phyloP scores from a whole-genome alignment of 2,113 vertebrate genomes.

The Theropithecus gelada region DNA sequence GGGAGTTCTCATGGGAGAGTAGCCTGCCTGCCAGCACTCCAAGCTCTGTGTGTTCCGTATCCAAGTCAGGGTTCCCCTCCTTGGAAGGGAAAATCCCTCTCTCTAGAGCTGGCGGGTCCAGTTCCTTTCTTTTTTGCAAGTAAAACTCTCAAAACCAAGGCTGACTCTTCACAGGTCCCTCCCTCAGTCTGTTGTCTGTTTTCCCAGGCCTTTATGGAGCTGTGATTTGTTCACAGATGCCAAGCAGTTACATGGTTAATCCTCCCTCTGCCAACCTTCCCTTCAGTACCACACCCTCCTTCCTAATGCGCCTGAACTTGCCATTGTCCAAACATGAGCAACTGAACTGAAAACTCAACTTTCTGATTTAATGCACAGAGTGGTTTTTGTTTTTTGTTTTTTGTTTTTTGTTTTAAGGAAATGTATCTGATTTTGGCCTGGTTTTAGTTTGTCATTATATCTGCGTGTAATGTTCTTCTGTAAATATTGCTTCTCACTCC shows the following conservation, averaged over 20 bases:
- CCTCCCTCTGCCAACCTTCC: neutral
- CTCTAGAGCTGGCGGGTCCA: neutral
- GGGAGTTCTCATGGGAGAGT: neutral
- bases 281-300: slow-evolving; percentile 48
- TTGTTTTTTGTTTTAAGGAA: neutral
- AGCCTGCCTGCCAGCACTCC: neutral
- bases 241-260: slow-evolving; percentile 52
- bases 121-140: neutral
- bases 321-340: slow-evolving; percentile 66
- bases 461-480: neutral
- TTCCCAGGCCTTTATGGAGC: slow-evolving; percentile 5
- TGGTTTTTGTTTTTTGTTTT: too few relatives aligned
- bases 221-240: slow-evolving; percentile 42
- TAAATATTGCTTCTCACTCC: neutral
- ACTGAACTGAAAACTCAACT: slow-evolving; percentile 59
- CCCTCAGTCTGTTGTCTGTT: neutral
- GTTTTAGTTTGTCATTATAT: slow-evolving; percentile 2
- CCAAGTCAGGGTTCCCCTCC: neutral
- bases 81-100: neutral
- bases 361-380: neutral
- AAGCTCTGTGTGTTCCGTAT: fast-evolving
- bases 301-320: slow-evolving; percentile 56
- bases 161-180: neutral
- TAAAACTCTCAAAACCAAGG: neutral
- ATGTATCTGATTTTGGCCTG: neutral